Base-by-base conservation (phyloP, 2,888 invertebrate genomes). In the Scrobipalpa atriplicella region DNA sequence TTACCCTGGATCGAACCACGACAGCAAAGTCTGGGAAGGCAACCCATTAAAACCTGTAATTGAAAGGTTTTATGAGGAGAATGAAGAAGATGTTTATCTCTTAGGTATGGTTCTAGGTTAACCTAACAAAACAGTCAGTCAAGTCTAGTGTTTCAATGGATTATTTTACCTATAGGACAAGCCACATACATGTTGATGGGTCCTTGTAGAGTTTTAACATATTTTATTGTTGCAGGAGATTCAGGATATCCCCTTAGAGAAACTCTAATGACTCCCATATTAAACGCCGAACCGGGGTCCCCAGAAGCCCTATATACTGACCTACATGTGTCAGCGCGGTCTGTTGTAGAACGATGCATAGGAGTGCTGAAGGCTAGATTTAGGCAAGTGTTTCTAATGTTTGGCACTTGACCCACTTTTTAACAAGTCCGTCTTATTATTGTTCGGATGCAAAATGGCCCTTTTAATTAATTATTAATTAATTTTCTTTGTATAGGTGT, bases 361-460 rank as follows among this genome's bases (percentile, higher is more conserved):
- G 69, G 69, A 2, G 65, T 70, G 21, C 60, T 72, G 16, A 72
- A 70, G 52, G 68, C 67, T 19, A 69, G 70, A 9, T 72, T 72
- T 13, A 36, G 58, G n/a, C 38, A 54, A 9, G 19, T 21, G 1
- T 54, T 21, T 54, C 21, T n/a, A n/a, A n/a, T 21, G 9, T 21
- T 1, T 10, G 19, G 19, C 9, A 21, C 9, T 54, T n/a, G n/a
- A n/a, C n/a, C n/a, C n/a, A n/a, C n/a, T 18, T 52, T 16, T 38
- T 38, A 38, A 38, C 9, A 54, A 18, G 9, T 9, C n/a, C n/a
- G n/a, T n/a, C n/a, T n/a, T n/a, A n/a, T n/a, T n/a, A n/a, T n/a
- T n/a, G n/a, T n/a, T n/a, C n/a, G n/a, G n/a, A n/a, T n/a, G n/a
- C n/a, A n/a, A n/a, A n/a, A n/a, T n/a, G n/a, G n/a, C n/a, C n/a